Conservation (phyloP, 2,113 vertebrate species). For the Dendrocopos noguchii region DNA sequence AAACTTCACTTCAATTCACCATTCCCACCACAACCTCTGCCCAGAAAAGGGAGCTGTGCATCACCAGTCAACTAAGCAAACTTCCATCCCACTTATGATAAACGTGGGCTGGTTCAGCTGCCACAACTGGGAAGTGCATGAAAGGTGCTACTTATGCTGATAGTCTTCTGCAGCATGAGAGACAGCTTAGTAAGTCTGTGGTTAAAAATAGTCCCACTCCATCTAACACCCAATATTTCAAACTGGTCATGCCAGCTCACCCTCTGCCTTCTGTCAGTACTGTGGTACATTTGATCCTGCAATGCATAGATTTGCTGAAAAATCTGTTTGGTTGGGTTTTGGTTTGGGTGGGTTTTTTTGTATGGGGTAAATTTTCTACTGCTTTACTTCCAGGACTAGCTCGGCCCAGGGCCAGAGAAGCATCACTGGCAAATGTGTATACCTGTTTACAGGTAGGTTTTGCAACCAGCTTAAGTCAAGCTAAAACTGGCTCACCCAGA, state of each 20-base stretch:
- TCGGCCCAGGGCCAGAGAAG: not conserved
- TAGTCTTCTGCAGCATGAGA: not conserved
- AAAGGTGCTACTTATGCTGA: not conserved
- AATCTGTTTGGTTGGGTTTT: too few species aligned
- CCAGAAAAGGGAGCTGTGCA: not conserved
- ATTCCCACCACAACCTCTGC: not conserved
- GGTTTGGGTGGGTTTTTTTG: not conserved
- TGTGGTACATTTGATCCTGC: not conserved
- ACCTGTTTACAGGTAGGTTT: not conserved
- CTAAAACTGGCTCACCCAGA: not conserved
- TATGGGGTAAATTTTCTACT: not conserved
- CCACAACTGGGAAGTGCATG: fast-evolving
- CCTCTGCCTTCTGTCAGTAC: not conserved
- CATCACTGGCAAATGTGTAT: not conserved
- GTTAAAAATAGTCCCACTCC: not conserved
- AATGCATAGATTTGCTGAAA: not conserved
- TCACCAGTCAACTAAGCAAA: not conserved
- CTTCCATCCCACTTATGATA: not conserved
- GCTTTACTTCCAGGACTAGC: not conserved
- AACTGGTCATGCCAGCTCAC: not conserved
- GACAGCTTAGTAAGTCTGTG: not conserved
- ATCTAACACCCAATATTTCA: not conserved
- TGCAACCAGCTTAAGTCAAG: not conserved
- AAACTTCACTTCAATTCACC: not conserved
- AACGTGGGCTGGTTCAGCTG: not conserved